Evolutionary conservation across 2,888 invertebrate species (phyloP).

Genomic region (Copidosoma aretas): DNA sequence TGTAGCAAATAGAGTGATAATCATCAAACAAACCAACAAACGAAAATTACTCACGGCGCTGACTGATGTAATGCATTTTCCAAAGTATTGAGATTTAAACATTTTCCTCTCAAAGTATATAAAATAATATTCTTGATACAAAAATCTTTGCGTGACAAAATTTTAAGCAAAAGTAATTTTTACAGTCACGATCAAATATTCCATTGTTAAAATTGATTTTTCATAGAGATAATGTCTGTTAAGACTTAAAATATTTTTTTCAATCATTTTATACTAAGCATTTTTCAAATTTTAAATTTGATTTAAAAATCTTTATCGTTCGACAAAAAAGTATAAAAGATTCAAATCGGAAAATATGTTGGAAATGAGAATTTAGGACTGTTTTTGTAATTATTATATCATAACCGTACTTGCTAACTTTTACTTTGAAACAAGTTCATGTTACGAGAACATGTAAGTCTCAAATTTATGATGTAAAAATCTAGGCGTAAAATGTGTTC

Average conservation of each 20-base stretch:
- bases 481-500: conserved; percentile 62
- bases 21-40: conserved; percentile 17
- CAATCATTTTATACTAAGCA: conserved; percentile 5
- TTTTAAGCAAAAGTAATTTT: conserved; percentile 39
- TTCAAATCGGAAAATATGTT: conserved; percentile 45
- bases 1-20: conserved; percentile 17
- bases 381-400: conserved; percentile 51
- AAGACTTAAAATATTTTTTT: not conserved
- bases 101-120: conserved; percentile 36
- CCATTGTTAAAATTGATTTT: not conserved
- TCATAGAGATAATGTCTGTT: not conserved
- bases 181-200: not conserved
- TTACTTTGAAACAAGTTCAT: conserved; percentile 41
- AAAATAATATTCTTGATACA: conserved; percentile 61
- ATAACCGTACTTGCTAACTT: conserved; percentile 43
- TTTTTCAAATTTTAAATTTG: conserved; percentile 6
- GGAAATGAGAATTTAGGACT: conserved; percentile 52
- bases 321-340: conserved; percentile 40
- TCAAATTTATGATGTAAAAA: conserved; percentile 40
- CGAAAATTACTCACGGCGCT: conserved; percentile 33
- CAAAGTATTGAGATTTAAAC: conserved; percentile 21
- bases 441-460: conserved; percentile 49
- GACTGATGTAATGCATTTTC: conserved; percentile 29
- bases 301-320: too few relatives aligned
- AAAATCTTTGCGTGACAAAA: conserved; percentile 57